Evolutionary conservation across 2,888 invertebrate species (phyloP).

Genomic region (Amblyjoppa fuscipennis): DNA sequence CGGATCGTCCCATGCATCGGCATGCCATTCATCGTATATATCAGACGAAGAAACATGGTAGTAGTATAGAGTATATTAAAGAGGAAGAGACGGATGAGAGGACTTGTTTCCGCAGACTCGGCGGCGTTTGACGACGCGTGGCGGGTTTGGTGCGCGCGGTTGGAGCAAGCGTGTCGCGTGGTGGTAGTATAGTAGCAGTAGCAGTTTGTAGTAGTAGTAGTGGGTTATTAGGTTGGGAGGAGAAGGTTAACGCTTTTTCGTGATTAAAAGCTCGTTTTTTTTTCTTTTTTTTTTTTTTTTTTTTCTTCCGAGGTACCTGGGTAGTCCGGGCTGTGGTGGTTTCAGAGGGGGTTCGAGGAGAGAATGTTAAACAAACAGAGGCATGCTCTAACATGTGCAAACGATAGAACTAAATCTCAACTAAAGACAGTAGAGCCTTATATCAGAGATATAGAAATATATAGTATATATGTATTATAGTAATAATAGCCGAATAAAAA

Average conservation of each 20-base stretch:
- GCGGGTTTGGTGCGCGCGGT: constrained; percentile 52
- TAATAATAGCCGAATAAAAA: constrained; percentile 75
- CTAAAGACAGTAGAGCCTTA: constrained; percentile 85
- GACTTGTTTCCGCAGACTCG: constrained; percentile 75
- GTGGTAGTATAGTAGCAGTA: constrained; percentile 43
- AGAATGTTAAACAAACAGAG: constrained; percentile 82
- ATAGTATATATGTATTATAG: constrained; percentile 73
- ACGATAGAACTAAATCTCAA: constrained; percentile 85
- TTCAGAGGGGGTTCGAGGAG: constrained; percentile 44
- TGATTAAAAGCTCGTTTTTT: constrained; percentile 36
- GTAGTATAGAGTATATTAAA: constrained; percentile 45
- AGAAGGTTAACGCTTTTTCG: constrained; percentile 30
- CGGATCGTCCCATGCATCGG: constrained; percentile 82
- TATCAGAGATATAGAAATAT: constrained; percentile 83
- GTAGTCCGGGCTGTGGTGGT: constrained; percentile 31
- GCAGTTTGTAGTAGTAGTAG: constrained; percentile 17
- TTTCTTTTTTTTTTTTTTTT: not conserved
- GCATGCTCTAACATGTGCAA: constrained; percentile 86
- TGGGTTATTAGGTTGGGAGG: constrained; percentile 33
- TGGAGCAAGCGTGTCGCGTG: constrained; percentile 65
- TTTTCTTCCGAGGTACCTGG: constrained; percentile 31
- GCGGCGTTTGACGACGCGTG: constrained; percentile 71
- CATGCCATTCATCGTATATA: constrained; percentile 82
- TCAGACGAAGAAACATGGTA: constrained; percentile 54
- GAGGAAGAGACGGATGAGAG: constrained; percentile 33